Base-by-base conservation (phyloP, 2,113 vertebrate species). In the Piprites chloris region DNA sequence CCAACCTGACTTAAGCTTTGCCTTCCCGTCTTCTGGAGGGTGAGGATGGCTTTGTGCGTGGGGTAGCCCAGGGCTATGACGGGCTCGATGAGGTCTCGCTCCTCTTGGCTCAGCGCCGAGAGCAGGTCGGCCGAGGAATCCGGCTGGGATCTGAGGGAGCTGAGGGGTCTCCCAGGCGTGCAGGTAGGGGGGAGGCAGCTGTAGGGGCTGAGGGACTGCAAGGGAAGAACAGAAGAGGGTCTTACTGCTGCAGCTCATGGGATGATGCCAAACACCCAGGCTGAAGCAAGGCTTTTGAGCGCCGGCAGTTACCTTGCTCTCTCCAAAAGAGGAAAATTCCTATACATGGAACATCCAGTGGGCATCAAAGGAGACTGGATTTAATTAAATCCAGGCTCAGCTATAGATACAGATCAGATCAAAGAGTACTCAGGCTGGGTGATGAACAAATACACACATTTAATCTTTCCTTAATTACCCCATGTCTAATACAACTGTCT, bases 11-110 rank as follows among this genome's bases (percentile, higher is more conserved):
- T 98, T 35, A 98, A 97, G 71, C 98, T 99, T 91, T 98, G 98
- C 63, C 85, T 97, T 33, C 99, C 98, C 0, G 98, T 98, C 97
- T 98, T 99, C 98, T 99, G 99, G 71, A 99, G 98, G 61, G 99
- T 98, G n/a, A 98, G 96, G 73, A 99, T 98, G 89, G 99, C 99
- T 52, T 98, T 98, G 30, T 88, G 97, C 44, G 98, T 92, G 1
- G 99, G 97, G 88, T 99, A 99, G 33, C 99, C 99, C 84, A 98
- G 86, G 72, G 98, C 98, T 4, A 98, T 98, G 61, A 99, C 97
- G 0, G 98, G 98, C 72, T 96, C 97, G 7, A 99, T 98, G 90
- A 99, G 98, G 83, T 99, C 98, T 74, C 98, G 97, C 93, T 99
- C 99, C 93, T 99, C 99, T 28, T 98, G 98, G 97, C 98, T 99